A percentile compares a stretch with the other conserved stretches of the same genome.
These are phyloP conservation scores for Asteroscopus sphinx DNA, from an alignment of 2,888 invertebrate species.

Conservation along the genomic window DNA sequence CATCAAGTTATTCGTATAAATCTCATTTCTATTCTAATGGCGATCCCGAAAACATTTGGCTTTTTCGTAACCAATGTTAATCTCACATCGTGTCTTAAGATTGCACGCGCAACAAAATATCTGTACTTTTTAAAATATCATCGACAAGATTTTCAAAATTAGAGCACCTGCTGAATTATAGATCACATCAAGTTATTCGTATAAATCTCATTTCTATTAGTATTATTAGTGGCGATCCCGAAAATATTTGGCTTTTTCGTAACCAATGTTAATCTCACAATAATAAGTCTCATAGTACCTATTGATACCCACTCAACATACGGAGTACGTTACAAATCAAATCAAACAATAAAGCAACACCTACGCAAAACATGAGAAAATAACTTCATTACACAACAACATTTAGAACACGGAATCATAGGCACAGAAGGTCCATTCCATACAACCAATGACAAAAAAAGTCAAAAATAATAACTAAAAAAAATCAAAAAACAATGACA, in stretches of 20 bases:
- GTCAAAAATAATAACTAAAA: background rate
- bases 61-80: background rate
- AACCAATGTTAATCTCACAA: background rate
- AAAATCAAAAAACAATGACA: too few relatives aligned
- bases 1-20: too few relatives aligned
- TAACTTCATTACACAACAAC: conserved; percentile 45
- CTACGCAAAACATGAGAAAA: conserved; percentile 41
- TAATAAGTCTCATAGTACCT: background rate
- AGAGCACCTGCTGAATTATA: too few relatives aligned
- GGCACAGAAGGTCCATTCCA: background rate
- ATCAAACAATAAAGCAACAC: conserved; percentile 35
- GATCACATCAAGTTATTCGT: too few relatives aligned
- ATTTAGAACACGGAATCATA: conserved; percentile 10
- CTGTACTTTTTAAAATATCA: too few relatives aligned
- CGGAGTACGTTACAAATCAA: conserved; percentile 23
- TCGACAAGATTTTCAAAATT: too few relatives aligned
- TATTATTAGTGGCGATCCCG: too few relatives aligned
- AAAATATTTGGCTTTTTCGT: background rate
- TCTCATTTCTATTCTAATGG: too few relatives aligned
- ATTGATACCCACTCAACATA: conserved; percentile 16
- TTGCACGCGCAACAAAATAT: too few relatives aligned
- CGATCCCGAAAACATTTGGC: too few relatives aligned
- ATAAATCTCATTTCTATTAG: too few relatives aligned
- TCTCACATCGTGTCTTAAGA: too few relatives aligned
- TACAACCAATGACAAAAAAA: background rate